Base-by-base conservation (phyloP, 2,797 vertebrate species). In the Morus bassanus region DNA sequence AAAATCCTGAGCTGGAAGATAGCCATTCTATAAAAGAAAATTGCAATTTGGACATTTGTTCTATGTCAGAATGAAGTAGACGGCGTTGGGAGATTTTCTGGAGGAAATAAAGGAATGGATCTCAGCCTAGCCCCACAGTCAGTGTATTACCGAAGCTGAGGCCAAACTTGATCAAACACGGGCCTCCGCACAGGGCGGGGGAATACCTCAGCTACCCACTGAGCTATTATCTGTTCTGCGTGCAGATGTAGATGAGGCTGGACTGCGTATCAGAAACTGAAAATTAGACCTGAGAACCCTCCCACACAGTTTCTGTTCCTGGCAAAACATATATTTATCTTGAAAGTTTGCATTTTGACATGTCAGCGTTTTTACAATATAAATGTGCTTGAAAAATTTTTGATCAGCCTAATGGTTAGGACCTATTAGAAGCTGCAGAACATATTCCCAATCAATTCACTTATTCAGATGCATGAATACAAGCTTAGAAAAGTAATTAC, bases 401-500 rank as follows among this genome's bases (percentile, higher is more conserved):
- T 96, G 92, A 96, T 96, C 76, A 85, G 85, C 87, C 88, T 96
- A 88, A 94, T 95, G 96, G 84, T 94, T 86, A 35, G 73, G 82
- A 88, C 68, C 68, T 96, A 73, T 80, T 93, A 93, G 90, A 80
- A 95, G 41, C 84, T 88, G 72, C 53, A 57, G 90, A 94, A 79
- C 45, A 8, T 78, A 72, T 13, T 91, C 94, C 83, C 91, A 88
- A 83, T 95, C 92, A 93, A 95, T 93, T 92, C 90, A 81, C 94
- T 92, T 95, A 93, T 37, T 95, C 92, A 92, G 84, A 95, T 88
- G 84, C 88, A 77, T 95, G 95, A 96, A 87, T 92, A 68, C 50
- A 92, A 95, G 92, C 81, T 96, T 75, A 77, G 84, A 85, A 96
- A 95, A 90, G 94, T 95, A 96, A 95, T 94, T 96, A 95, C 92